A percentile compares a stretch with the other conserved stretches of the same genome.
phyloP scores from a whole-genome alignment of 1,140 invertebrate species.

The Cataglyphis hispanica region DNA sequence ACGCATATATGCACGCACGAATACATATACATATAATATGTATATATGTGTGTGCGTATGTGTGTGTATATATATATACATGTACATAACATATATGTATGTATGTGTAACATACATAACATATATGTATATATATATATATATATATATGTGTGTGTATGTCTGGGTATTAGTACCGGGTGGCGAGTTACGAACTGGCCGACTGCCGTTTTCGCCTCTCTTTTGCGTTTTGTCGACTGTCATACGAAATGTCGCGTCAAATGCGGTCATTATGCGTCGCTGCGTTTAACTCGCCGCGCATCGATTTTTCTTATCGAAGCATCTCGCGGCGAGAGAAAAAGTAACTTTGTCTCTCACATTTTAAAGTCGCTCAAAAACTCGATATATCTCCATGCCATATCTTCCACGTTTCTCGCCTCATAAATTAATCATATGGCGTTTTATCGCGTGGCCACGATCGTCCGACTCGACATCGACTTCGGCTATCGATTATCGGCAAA shows the following conservation, averaged over 20 bases:
- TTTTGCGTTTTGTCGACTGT: constrained; percentile 41
- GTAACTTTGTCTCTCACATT: constrained; percentile 30
- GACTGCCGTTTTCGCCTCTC: constrained; percentile 28
- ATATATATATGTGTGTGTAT: background rate
- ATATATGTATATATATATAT: background rate
- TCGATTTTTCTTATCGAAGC: constrained; percentile 57
- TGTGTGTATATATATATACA: background rate
- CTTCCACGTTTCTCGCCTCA: constrained; percentile 33
- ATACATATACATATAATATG: background rate
- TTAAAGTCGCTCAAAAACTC: constrained; percentile 54
- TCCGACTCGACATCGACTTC: constrained; percentile 27
- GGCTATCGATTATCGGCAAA: constrained; percentile 44
- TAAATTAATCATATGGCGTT: constrained; percentile 48
- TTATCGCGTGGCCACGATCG: constrained; percentile 48
- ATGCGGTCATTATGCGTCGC: constrained; percentile 57
- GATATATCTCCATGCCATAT: constrained; percentile 8
- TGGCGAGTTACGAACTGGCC: constrained; percentile 62
- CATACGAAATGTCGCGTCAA: constrained; percentile 56
- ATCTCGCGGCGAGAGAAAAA: constrained; percentile 42
- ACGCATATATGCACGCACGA: constrained; percentile 41
- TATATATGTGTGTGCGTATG: background rate
- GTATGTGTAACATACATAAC: too few relatives aligned
- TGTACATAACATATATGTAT: background rate
- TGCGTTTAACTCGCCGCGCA: constrained; percentile 49
- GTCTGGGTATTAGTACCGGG: constrained; percentile 58